Percentiles rank a stretch among this genome's conserved stretches.
Conservation (phyloP, 2,113 vertebrate species). For the Chloropsis hardwickii region DNA sequence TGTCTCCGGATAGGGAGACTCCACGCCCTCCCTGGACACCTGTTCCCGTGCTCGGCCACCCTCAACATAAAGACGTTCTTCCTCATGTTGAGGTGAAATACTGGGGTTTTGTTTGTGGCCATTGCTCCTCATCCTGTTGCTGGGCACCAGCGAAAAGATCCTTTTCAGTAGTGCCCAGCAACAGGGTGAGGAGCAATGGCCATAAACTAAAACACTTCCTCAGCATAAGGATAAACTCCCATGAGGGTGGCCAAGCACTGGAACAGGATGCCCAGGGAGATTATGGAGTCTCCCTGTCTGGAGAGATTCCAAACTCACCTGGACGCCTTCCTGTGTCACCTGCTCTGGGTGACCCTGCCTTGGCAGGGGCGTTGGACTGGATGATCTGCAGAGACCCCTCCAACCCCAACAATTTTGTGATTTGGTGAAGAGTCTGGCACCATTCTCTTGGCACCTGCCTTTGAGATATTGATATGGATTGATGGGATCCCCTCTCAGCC, state of each 20-base stretch:
- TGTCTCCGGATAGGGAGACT: background rate
- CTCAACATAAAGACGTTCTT: background rate
- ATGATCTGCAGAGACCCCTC: background rate
- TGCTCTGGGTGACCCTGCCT: background rate
- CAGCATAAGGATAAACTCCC: background rate
- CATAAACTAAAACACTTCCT: background rate
- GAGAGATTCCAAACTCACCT: background rate
- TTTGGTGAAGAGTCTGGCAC: background rate
- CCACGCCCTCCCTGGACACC: background rate
- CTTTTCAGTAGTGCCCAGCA: background rate
- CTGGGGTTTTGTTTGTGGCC: background rate
- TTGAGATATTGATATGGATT: background rate
- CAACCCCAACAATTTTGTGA: background rate
- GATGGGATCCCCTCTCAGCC: background rate
- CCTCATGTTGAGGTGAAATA: background rate
- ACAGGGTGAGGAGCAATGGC: background rate
- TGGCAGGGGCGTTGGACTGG: background rate
- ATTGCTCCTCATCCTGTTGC: background rate
- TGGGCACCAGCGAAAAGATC: background rate
- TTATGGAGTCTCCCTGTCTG: accelerated
- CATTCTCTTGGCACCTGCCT: background rate
- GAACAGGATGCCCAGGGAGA: background rate
- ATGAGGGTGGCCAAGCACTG: background rate
- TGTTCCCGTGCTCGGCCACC: background rate
- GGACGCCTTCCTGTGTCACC: accelerated